A percentile compares a stretch with the other conserved stretches of the same genome.
These are phyloP conservation scores for Pygoscelis adeliae DNA, from an alignment of 2,113 vertebrate genomes.

Conservation along the genomic window DNA sequence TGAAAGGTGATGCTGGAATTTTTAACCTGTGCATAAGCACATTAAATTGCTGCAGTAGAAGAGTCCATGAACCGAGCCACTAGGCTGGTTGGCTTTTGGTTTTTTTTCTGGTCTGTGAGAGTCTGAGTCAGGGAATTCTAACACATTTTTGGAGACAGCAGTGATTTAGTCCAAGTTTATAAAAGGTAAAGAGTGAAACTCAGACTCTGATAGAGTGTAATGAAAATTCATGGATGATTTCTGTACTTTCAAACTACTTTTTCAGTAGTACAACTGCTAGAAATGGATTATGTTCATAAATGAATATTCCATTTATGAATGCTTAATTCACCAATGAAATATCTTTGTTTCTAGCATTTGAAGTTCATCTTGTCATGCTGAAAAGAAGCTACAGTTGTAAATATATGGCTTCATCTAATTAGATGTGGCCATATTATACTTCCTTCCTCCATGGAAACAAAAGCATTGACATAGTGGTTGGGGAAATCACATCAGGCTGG, in stretches of 20 bases:
- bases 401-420: neutral
- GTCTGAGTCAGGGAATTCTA: neutral
- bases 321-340: neutral
- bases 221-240: neutral
- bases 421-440: neutral
- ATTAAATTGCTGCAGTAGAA: neutral
- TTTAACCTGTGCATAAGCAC: neutral
- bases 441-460: neutral
- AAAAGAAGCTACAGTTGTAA: neutral
- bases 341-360: neutral
- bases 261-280: neutral
- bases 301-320: neutral
- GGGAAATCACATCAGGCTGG: neutral
- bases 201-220: neutral
- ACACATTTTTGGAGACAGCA: neutral
- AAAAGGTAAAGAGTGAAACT: neutral
- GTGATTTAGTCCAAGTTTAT: neutral
- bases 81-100: neutral
- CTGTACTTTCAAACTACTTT: neutral
- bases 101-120: neutral
- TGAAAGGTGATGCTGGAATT: neutral
- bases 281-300: neutral
- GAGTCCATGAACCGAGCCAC: neutral
- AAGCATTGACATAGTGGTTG: neutral
- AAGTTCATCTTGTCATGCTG: neutral